phyloP scores from a whole-genome alignment of 2,888 invertebrate species.

The Noctua janthe region DNA sequence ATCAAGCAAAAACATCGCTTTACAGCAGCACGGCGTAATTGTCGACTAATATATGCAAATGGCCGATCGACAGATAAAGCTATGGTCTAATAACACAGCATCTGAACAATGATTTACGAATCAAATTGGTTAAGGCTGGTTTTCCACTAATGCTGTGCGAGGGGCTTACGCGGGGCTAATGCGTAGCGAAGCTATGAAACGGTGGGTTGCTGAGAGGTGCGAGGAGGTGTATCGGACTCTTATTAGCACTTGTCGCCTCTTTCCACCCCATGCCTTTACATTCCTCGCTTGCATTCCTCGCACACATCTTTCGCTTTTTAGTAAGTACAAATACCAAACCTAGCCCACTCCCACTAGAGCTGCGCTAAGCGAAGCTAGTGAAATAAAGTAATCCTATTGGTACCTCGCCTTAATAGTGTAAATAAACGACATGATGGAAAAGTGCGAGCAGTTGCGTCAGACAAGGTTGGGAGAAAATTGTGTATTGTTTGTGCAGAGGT shows the following conservation, averaged over 20 bases:
- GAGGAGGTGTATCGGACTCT: not conserved
- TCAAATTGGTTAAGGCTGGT: slow-evolving; percentile 46
- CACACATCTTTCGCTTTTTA: not conserved
- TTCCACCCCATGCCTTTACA: too few species aligned
- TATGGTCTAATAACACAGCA: slow-evolving; percentile 50
- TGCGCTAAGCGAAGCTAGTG: not conserved
- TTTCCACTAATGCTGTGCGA: not conserved
- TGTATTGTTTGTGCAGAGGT: slow-evolving; percentile 47
- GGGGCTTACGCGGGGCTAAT: not conserved
- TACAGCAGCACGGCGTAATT: slow-evolving; percentile 54
- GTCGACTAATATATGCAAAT: slow-evolving; percentile 66
- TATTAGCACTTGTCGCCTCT: not conserved
- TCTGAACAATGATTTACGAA: slow-evolving; percentile 56
- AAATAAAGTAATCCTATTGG: not conserved
- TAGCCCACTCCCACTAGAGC: not conserved
- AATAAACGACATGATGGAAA: slow-evolving; percentile 47
- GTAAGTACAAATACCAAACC: not conserved
- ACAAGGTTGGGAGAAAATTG: slow-evolving; percentile 47
- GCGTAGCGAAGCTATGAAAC: not conserved
- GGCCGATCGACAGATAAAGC: slow-evolving; percentile 57
- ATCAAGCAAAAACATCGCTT: slow-evolving; percentile 49
- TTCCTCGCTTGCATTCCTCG: not conserved
- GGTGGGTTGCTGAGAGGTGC: not conserved
- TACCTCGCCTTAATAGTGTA: not conserved
- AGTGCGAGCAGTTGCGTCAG: slow-evolving; percentile 57